A percentile compares a stretch with the other conserved stretches of the same genome.
Conservation (phyloP, 2,113 vertebrate genomes). For the Ailuropoda melanoleuca region DNA sequence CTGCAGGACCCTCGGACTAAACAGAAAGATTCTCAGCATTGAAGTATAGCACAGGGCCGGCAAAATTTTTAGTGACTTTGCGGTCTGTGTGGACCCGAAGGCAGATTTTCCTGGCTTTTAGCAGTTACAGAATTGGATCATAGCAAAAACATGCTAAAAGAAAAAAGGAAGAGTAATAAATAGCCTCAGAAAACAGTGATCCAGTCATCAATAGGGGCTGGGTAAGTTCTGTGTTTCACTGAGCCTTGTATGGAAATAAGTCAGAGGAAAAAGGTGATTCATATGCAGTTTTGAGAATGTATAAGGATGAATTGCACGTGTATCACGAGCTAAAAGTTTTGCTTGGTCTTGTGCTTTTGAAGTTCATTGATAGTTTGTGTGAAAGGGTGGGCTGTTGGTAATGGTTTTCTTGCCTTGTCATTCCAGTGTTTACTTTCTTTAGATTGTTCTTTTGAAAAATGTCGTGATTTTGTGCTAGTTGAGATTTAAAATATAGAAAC, state of each 20-base stretch:
- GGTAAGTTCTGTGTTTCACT: slow-evolving; percentile 41
- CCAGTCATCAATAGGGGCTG: not conserved
- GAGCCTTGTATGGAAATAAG: slow-evolving; percentile 20
- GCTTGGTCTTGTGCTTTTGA: not conserved
- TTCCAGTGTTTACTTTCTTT: not conserved
- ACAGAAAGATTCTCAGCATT: not conserved
- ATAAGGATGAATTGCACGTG: not conserved
- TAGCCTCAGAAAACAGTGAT: slow-evolving; percentile 4
- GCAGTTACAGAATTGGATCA: not conserved
- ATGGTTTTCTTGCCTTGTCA: not conserved
- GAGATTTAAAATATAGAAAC: slow-evolving; percentile 72
- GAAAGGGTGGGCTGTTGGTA: not conserved
- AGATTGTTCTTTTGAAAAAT: slow-evolving; percentile 9
- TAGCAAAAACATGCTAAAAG: slow-evolving; percentile 43
- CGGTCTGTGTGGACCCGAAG: not conserved
- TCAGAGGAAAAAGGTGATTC: slow-evolving; percentile 26
- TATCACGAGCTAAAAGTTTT: not conserved
- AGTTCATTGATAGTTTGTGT: not conserved
- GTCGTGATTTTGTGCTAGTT: slow-evolving; percentile 43
- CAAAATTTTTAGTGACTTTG: not conserved
- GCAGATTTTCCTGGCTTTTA: slow-evolving; percentile 10
- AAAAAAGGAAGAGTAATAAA: not conserved
- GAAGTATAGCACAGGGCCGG: rapidly evolving
- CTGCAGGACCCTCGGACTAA: not conserved
- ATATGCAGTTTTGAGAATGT: not conserved